Conservation (phyloP, 1,140 invertebrate species). For the Bombus fervidus region DNA sequence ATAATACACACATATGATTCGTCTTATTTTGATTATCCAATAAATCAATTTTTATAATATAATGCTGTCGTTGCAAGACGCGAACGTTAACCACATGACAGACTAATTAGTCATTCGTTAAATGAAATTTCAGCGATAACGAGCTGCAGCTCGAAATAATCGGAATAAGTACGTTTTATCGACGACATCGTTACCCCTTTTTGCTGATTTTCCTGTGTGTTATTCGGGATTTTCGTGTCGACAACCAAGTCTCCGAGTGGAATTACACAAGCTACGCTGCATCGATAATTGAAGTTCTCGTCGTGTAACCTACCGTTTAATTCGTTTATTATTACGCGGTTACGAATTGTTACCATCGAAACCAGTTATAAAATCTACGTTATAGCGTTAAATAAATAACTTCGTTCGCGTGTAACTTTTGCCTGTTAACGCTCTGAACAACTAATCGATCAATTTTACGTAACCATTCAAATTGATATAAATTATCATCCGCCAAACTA, state of each 20-base stretch:
- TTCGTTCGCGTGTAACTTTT: not conserved
- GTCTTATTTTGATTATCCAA: conserved; percentile 6
- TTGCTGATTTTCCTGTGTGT: not conserved
- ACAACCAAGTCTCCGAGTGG: not conserved
- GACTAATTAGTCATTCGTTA: conserved; percentile 28
- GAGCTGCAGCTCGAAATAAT: conserved; percentile 15
- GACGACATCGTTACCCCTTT: conserved; percentile 10
- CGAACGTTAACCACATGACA: conserved; percentile 22
- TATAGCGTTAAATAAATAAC: not conserved
- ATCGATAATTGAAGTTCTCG: not conserved
- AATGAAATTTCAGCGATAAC: conserved; percentile 29
- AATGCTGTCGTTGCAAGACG: not conserved
- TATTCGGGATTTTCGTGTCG: conserved; percentile 6
- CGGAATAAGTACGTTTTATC: not conserved
- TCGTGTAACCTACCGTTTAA: not conserved
- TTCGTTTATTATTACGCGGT: conserved; percentile 8
- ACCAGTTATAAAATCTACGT: not conserved
- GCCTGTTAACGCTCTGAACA: not conserved
- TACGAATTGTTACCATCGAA: not conserved
- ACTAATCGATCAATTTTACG: not conserved
- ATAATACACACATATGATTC: not conserved
- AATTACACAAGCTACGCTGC: not conserved
- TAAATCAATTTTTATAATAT: conserved; percentile 11
- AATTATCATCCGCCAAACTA: too few relatives aligned
- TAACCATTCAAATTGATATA: not conserved